Conservation (phyloP, 2,888 invertebrate species). For the Hypena proboscidalis region DNA sequence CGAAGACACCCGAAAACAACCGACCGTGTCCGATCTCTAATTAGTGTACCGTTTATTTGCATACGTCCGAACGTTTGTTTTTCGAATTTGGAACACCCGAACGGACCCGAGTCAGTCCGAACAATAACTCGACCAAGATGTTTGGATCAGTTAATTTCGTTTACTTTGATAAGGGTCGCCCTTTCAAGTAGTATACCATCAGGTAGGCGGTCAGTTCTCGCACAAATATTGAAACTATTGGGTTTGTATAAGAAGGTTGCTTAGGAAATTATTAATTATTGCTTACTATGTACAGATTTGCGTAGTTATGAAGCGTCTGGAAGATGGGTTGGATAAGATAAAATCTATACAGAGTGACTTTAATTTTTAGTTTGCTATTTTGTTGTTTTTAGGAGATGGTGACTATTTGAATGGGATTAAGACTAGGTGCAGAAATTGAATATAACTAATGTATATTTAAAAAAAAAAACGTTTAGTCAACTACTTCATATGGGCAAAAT, state of each 20-base stretch:
- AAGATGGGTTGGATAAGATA: not conserved
- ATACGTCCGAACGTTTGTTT: conserved; percentile 67
- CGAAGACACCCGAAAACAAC: conserved; percentile 9
- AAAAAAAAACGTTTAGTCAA: no score
- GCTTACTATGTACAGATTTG: conserved; percentile 32
- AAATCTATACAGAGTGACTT: no score
- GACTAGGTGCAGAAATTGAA: no score
- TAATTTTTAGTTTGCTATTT: no score
- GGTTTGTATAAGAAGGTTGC: conserved; percentile 47
- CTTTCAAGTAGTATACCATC: conserved; percentile 66
- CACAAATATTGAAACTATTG: conserved; percentile 72
- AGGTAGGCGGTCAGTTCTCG: conserved; percentile 69
- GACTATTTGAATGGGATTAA: no score
- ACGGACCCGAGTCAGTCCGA: conserved; percentile 45
- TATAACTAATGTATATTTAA: no score
- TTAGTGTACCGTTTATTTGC: conserved; percentile 63
- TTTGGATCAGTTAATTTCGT: conserved; percentile 82
- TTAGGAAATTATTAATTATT: conserved; percentile 50
- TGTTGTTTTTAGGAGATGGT: no score
- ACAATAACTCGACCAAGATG: conserved; percentile 83
- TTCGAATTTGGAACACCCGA: conserved; percentile 69
- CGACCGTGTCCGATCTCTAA: conserved; percentile 41
- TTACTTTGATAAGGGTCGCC: conserved; percentile 81
- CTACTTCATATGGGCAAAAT: no score
- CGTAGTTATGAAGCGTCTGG: conserved; percentile 1